Conservation (phyloP, 2,113 vertebrate genomes). For the Ameiurus melas region DNA sequence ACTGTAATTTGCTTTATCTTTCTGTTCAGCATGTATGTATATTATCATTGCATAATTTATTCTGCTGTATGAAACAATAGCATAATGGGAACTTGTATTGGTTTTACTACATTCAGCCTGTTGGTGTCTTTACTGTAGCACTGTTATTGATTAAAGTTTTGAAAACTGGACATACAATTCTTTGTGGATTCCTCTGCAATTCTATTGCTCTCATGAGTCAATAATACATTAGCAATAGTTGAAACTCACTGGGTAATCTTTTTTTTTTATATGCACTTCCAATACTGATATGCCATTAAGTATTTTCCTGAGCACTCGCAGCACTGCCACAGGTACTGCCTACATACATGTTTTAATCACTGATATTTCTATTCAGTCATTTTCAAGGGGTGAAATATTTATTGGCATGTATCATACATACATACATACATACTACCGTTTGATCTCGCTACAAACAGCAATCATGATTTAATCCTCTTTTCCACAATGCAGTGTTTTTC, state of each 20-base stretch:
- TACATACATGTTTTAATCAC: slow-evolving; percentile 21
- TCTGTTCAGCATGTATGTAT: slow-evolving; percentile 79
- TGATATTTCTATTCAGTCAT: slow-evolving; percentile 42
- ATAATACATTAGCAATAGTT: not conserved
- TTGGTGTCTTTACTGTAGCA: slow-evolving; percentile 92
- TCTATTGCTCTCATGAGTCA: not conserved
- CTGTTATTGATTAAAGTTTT: slow-evolving; percentile 91
- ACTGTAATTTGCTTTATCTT: slow-evolving; percentile 74
- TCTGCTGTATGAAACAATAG: slow-evolving; percentile 93
- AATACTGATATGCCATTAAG: not conserved
- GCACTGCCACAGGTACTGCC: not conserved
- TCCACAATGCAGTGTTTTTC: slow-evolving; percentile 57
- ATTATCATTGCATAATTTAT: slow-evolving; percentile 95
- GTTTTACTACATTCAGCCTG: slow-evolving; percentile 91
- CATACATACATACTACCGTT: slow-evolving; percentile 29
- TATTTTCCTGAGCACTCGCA: not conserved
- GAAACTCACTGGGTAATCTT: not conserved
- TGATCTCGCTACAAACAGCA: slow-evolving; percentile 53
- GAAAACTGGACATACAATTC: slow-evolving; percentile 58
- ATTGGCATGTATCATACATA: slow-evolving; percentile 47
- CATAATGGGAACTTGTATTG: slow-evolving; percentile 87
- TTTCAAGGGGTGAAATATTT: slow-evolving; percentile 38
- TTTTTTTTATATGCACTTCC: not conserved
- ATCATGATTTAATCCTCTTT: slow-evolving; percentile 57
- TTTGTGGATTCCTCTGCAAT: slow-evolving; percentile 26